Evolutionary conservation across 2,113 vertebrate genomes (phyloP).

Genomic region (Trinectes maculatus): DNA sequence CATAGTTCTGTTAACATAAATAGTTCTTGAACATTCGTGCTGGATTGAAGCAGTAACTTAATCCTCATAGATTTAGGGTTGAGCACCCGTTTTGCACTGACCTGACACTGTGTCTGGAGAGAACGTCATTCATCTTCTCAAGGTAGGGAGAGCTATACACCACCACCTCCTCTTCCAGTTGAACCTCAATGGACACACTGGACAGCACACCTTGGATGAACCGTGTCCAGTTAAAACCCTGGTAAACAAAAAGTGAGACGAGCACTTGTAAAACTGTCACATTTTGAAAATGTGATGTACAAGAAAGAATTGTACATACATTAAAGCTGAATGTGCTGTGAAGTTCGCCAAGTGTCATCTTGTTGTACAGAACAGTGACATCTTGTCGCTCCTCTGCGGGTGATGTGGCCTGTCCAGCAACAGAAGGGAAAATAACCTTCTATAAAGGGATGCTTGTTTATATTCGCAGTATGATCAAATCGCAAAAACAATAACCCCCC

Average conservation of each 20-base stretch:
- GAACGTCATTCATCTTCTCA: constrained; percentile 86
- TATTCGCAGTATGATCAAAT: background rate
- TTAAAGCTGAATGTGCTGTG: constrained; percentile 87
- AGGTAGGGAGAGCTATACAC: constrained; percentile 92
- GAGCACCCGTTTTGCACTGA: constrained; percentile 55
- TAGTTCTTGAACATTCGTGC: no score
- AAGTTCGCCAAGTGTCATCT: constrained; percentile 88
- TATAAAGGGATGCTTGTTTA: background rate
- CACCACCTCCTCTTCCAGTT: constrained; percentile 88
- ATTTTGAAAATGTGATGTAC: background rate
- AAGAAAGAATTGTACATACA: constrained; percentile 77
- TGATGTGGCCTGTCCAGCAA: constrained; percentile 85
- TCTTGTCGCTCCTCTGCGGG: constrained; percentile 93
- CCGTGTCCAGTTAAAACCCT: constrained; percentile 96
- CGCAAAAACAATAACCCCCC: no score
- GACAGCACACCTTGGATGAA: constrained; percentile 90
- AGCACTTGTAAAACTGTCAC: no score
- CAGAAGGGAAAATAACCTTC: background rate
- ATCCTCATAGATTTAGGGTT: background rate
- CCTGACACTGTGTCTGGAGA: constrained; percentile 88
- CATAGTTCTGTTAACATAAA: constrained; percentile 84
- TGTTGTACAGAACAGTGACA: constrained; percentile 92
- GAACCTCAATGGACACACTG: constrained; percentile 84
- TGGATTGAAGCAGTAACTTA: background rate
- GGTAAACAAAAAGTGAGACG: constrained; percentile 19